Evolutionary conservation across 2,113 vertebrate genomes (phyloP).

Genomic region (Myrmophylax atrothorax): DNA sequence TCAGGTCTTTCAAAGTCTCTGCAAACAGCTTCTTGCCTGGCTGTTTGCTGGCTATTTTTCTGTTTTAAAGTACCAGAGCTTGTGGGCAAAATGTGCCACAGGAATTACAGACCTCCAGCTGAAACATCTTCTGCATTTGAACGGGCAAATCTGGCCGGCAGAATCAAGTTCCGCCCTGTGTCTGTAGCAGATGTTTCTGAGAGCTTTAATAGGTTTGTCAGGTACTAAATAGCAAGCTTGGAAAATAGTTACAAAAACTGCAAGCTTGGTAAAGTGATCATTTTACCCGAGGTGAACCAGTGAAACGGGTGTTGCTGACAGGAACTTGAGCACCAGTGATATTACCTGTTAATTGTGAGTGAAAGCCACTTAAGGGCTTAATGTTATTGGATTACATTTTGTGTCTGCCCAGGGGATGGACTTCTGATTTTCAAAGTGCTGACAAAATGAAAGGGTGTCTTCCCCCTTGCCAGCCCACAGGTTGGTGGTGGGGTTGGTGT

Average conservation of each 20-base stretch:
- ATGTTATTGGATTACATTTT: slow-evolving; percentile 18
- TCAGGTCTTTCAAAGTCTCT: neutral
- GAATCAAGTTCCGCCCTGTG: neutral
- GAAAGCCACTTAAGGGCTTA: slow-evolving; percentile 32
- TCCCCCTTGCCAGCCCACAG: neutral
- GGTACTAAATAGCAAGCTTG: neutral
- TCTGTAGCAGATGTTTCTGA: neutral
- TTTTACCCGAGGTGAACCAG: neutral
- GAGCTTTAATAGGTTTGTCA: neutral
- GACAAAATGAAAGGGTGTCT: neutral
- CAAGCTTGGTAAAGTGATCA: neutral
- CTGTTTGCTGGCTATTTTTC: neutral
- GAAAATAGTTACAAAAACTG: neutral
- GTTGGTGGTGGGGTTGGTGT: neutral
- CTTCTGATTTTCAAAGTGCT: neutral
- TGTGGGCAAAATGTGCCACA: neutral
- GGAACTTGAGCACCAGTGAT: neutral
- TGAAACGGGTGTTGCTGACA: neutral
- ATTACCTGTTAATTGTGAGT: slow-evolving; percentile 14
- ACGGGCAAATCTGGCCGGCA: neutral
- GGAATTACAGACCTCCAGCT: neutral
- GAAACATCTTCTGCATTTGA: neutral
- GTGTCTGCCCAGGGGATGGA: neutral
- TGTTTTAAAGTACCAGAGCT: neutral
- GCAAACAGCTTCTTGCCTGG: neutral